Conservation (phyloP, 2,113 vertebrate genomes). For the Coregonus clupeaformis region DNA sequence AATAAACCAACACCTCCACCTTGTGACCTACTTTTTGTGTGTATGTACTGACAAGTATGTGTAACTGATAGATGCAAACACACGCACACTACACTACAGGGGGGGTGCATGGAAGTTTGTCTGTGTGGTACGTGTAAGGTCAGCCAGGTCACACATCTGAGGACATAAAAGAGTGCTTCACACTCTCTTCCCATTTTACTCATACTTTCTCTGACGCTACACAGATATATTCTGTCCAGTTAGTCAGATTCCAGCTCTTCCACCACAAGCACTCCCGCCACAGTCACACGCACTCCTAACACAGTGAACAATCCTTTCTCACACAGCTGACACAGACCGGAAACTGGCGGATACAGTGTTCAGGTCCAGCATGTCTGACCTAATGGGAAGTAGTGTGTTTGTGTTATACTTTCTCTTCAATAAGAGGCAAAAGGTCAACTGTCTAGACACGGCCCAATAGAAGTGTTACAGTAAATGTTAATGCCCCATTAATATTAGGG, state of each 20-base stretch:
- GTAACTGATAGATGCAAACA: too few species aligned
- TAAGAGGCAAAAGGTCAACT: not conserved
- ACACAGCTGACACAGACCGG: not conserved
- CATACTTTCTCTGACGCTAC: not conserved
- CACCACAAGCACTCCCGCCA: too few species aligned
- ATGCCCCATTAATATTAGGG: not conserved
- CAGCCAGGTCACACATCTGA: not conserved
- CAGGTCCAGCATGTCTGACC: not conserved
- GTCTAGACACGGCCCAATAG: slow-evolving; percentile 30
- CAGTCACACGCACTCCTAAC: not conserved
- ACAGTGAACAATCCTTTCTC: slow-evolving; percentile 26
- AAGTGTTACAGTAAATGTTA: slow-evolving; percentile 15
- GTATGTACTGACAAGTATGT: slow-evolving; percentile 9
- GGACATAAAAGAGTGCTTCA: too few species aligned
- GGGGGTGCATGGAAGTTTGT: not conserved
- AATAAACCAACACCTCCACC: too few species aligned
- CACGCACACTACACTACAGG: too few species aligned
- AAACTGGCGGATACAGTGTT: not conserved
- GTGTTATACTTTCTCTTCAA: slow-evolving; percentile 3
- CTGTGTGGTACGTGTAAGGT: not conserved
- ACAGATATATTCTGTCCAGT: too few species aligned
- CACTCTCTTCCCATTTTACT: not conserved
- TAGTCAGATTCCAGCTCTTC: slow-evolving; percentile 4
- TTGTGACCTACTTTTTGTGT: too few species aligned
- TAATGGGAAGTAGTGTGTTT: not conserved